Evolutionary conservation across 2,888 invertebrate species (phyloP).

Genomic region (Allolobophora icterica): DNA sequence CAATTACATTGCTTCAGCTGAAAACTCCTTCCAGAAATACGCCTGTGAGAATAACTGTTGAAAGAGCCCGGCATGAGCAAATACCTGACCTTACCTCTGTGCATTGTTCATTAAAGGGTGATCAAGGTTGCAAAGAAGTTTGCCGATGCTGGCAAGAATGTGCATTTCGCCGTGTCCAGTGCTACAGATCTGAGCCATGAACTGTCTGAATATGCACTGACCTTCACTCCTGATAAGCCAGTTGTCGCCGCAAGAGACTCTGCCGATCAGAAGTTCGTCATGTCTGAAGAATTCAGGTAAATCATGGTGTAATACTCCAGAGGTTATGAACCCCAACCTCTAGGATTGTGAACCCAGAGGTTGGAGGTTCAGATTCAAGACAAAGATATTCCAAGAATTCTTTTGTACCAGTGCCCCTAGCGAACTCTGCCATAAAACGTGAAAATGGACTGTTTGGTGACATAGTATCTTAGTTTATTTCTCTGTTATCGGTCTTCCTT

Average conservation of each 20-base stretch:
- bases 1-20: not conserved
- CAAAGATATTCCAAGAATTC: not conserved
- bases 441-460: too few relatives aligned
- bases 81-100: not conserved
- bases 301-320: not conserved
- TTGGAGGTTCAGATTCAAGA: not conserved
- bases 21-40: not conserved
- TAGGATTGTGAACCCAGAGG: not conserved
- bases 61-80: not conserved
- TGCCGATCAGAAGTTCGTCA: constrained; percentile 85
- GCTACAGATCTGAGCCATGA: constrained; percentile 94
- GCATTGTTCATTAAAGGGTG: constrained; percentile 70
- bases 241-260: constrained; percentile 82
- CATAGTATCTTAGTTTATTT: too few relatives aligned
- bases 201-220: constrained; percentile 89
- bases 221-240: constrained; percentile 81
- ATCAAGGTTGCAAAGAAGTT: constrained; percentile 84
- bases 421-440: too few relatives aligned
- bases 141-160: constrained; percentile 68
- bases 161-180: constrained; percentile 87
- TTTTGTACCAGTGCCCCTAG: not conserved
- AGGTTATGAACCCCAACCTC: not conserved
- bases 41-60: not conserved
- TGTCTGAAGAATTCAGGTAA: constrained; percentile 88
- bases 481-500: too few relatives aligned